Base-by-base conservation (phyloP, 2,888 invertebrate genomes). In the Brachypalpus laphriformis region DNA sequence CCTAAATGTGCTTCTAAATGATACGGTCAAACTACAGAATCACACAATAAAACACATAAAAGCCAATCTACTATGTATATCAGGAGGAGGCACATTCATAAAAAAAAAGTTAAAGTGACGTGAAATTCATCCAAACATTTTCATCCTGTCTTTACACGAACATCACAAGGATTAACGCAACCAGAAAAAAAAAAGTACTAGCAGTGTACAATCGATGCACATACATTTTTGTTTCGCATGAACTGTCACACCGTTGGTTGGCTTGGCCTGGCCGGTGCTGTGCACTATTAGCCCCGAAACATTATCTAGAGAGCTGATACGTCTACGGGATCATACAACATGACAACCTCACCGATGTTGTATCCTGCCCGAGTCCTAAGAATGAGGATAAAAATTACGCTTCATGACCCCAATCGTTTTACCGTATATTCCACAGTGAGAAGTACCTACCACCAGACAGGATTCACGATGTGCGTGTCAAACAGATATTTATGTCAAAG, bases 401-500 rank as follows among this genome's bases (percentile, higher is more conserved):
- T 28, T 6, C 57, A 54, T 65, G 72, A 40, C 65, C 65, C 63
- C 47, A 66, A 80, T 72, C 65, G 61, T 66, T 80, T 66, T 49
- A 42, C 47, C 63, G 51, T 68, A 4, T 42, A 54, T 40, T 42
- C 61, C 28, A 54, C 7, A 25, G 47, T 68, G 49, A 51, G 63
- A 63, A 74, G 76, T 51, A 42, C 22, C 37, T 45, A 61, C 65
- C 68, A 18, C 47, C 57, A 82, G 63, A 57, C 81, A 82, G 68
- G 47, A 70, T 70, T 82, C 75, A 63, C 81, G 76, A 57, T 71
- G 63, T 76, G 82, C 82, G 82, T 82, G 82, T 76, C 82, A 82
- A 57, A 76, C 76, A 71, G 82, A 82, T 82, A 82, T 82, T 82
- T 76, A 82, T 82, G 82, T 82, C 76, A 82, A 82, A 82, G 70